Evolutionary conservation across 2,888 invertebrate species (phyloP).

Genomic region (Autographa gamma): DNA sequence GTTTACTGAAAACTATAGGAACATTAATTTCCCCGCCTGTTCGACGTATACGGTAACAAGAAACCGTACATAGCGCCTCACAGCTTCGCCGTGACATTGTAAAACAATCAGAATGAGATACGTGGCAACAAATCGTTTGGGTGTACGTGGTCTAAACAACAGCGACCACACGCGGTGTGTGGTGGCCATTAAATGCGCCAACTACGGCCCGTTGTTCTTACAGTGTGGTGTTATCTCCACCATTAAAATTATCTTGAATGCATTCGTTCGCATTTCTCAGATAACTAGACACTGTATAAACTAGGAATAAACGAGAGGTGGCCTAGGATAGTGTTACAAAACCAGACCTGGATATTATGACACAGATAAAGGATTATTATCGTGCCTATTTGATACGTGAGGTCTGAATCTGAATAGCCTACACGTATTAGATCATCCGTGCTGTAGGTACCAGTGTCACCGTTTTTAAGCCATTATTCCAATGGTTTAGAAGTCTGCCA

Average conservation of each 20-base stretch:
- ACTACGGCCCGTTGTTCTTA: slow-evolving; percentile 41
- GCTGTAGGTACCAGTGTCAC: not conserved
- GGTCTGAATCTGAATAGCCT: not conserved
- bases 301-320: slow-evolving; percentile 39
- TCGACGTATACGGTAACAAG: slow-evolving; percentile 29
- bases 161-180: slow-evolving; percentile 54
- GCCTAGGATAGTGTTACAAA: slow-evolving; percentile 47
- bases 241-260: slow-evolving; percentile 60
- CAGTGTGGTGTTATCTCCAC: slow-evolving; percentile 54
- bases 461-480: not conserved
- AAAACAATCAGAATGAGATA: slow-evolving; percentile 49
- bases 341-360: slow-evolving; percentile 33
- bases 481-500: not conserved
- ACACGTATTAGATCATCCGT: not conserved
- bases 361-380: slow-evolving; percentile 25
- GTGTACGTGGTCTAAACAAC: slow-evolving; percentile 25
- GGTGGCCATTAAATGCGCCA: slow-evolving; percentile 50
- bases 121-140: slow-evolving; percentile 35
- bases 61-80: slow-evolving; percentile 27
- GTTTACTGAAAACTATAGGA: slow-evolving; percentile 35
- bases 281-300: slow-evolving; percentile 50
- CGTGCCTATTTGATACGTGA: not conserved
- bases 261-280: slow-evolving; percentile 55
- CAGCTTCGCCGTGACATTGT: slow-evolving; percentile 34
- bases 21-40: slow-evolving; percentile 39